Evolutionary conservation across 2,888 invertebrate genomes (phyloP), one percentile per base, ranked within the genome.

Genomic region (Tricholauxania praeusta): DNA sequence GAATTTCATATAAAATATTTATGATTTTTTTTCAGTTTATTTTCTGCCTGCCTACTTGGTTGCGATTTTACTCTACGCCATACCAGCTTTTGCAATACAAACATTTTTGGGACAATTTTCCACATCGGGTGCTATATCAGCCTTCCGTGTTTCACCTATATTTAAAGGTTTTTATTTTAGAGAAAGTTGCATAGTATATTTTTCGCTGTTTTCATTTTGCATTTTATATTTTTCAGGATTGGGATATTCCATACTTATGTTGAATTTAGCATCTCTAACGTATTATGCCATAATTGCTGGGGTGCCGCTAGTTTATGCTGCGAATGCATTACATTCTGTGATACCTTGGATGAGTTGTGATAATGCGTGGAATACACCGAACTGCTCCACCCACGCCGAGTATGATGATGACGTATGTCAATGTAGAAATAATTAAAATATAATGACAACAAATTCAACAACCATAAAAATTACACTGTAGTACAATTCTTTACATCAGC

Each of bases 21-120:
- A 53, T 8, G 14, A 19, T 8, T 10, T 39, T 10, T 39, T 39
- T 70, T n/a, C 76, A 86, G 85, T 78, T 8, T 84, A 80, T 52
- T 85, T 83, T 48, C 74, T 86, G 48, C 78, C 79, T 48, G 80
- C 82, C 22, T 86, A 85, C 74, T 65, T 83, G 66, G 66, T 83
- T 32, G 80, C 85, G 4, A 80, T 85, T 51, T 64, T 82, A 8
- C 80, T 86, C 55, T 82, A 84, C 72, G 82, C 85, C 71, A 92
- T 96, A 75, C 96, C 96, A 1, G 89, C 96, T 80, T 96, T 96
- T 85, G 93, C 95, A 82, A 89, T 96, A 89, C 96, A 97, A 88
- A 92, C 95, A 2, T 92, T 93, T 55, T 88, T 96, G 81, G 96
- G 96, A 62, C 96, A 96, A 84, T 95, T 95, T 85, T 90, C 94